Conservation (phyloP, 2,888 invertebrate species). For the Tenthredo amoena region DNA sequence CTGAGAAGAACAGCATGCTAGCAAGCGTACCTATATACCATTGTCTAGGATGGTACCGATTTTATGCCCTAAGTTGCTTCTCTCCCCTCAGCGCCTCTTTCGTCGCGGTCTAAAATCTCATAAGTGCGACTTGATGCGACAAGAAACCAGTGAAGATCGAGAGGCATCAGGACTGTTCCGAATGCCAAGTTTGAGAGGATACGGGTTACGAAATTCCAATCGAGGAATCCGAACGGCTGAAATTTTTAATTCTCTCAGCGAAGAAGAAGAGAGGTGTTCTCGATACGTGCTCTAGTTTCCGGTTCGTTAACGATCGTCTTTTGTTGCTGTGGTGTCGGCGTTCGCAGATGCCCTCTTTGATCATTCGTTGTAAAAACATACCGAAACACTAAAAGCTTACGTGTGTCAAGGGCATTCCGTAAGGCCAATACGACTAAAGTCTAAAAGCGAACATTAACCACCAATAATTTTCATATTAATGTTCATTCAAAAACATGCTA, state of each 20-base stretch:
- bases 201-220: conserved; percentile 50
- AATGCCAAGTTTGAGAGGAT: not conserved
- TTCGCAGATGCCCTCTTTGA: conserved; percentile 40
- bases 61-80: not conserved
- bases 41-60: not conserved
- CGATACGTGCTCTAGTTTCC: conserved; percentile 66
- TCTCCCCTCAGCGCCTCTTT: not conserved
- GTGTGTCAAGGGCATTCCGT: not conserved
- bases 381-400: not conserved
- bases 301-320: conserved; percentile 65
- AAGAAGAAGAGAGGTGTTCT: conserved; percentile 54
- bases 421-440: no score
- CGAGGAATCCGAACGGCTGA: conserved; percentile 29
- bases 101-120: conserved; percentile 11
- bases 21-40: not conserved
- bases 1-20: not conserved
- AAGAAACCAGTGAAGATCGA: not conserved
- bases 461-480: no score
- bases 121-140: conserved; percentile 3
- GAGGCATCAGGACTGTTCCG: not conserved
- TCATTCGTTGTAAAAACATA: conserved; percentile 34
- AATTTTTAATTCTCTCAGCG: conserved; percentile 41
- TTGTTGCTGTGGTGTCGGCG: conserved; percentile 41
- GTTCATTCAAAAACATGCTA: no score
- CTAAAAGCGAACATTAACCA: no score